phyloP scores from a whole-genome alignment of 1,140 invertebrate species.

The Mycetomoellerius zeteki region DNA sequence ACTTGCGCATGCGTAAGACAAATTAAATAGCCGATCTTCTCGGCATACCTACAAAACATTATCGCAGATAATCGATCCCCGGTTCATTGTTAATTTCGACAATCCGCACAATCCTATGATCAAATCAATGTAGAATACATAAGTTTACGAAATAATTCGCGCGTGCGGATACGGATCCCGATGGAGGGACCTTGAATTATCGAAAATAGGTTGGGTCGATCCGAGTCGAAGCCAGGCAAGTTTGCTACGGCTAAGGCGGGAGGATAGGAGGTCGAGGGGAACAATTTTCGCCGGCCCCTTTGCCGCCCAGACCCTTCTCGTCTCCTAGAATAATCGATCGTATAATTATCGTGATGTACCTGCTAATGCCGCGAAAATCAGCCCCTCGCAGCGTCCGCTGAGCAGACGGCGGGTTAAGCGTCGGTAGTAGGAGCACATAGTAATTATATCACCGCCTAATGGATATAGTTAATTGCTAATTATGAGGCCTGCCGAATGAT shows the following conservation, averaged over 20 bases:
- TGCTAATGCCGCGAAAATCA: conserved; percentile 84
- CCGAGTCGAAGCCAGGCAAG: conserved; percentile 73
- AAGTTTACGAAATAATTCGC: conserved; percentile 57
- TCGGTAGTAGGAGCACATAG: conserved; percentile 84
- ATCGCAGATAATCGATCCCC: conserved; percentile 9
- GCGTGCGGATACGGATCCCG: conserved; percentile 30
- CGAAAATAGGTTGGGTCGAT: conserved; percentile 77
- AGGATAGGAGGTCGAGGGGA: conserved; percentile 52
- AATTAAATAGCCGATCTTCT: conserved; percentile 48
- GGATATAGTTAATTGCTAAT: conserved; percentile 88
- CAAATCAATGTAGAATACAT: conserved; percentile 42
- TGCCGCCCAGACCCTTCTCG: conserved; percentile 61
- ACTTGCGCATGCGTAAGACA: conserved; percentile 16
- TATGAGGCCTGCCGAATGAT: conserved; percentile 87
- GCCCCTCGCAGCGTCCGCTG: conserved; percentile 77
- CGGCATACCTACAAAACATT: conserved; percentile 6
- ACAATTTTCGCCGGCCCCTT: conserved; percentile 71
- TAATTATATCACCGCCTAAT: conserved; percentile 87
- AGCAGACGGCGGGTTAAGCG: conserved; percentile 82
- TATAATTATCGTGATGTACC: conserved; percentile 83
- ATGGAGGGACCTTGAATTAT: conserved; percentile 75
- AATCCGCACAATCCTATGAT: background rate
- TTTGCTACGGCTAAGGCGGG: conserved; percentile 63
- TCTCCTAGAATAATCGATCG: conserved; percentile 82
- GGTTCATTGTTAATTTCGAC: conserved; percentile 7